Percentiles rank a stretch among this genome's conserved stretches.
Evolutionary conservation across 2,113 vertebrate genomes (phyloP).

Genomic region (Panthera uncia): DNA sequence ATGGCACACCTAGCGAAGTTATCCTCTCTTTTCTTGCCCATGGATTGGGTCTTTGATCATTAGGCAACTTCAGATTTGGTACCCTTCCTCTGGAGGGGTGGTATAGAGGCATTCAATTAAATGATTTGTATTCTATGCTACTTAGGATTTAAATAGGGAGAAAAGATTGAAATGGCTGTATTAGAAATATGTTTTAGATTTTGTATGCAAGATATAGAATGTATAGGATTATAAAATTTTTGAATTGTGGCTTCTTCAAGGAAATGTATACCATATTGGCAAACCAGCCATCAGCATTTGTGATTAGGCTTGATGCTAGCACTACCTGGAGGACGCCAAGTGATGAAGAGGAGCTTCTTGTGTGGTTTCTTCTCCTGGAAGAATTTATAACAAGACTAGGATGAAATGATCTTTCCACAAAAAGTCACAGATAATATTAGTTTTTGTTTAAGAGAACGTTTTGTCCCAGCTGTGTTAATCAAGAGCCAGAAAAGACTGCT

Average conservation of each 20-base stretch:
- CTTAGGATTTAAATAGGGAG: background rate
- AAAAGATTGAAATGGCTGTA: background rate
- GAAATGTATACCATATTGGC: background rate
- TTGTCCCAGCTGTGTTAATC: background rate
- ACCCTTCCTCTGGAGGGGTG: background rate
- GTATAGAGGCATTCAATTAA: background rate
- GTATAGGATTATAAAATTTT: background rate
- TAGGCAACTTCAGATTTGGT: background rate
- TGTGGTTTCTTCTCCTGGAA: background rate
- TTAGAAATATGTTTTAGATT: background rate
- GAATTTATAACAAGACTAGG: background rate
- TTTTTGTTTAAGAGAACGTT: conserved; percentile 19
- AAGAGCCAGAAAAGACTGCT: background rate
- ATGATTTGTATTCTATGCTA: background rate
- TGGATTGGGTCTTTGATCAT: background rate
- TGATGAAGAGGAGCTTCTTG: background rate
- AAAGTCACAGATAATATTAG: background rate
- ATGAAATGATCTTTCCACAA: background rate
- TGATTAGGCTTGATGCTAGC: background rate
- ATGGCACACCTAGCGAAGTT: background rate
- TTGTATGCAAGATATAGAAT: background rate
- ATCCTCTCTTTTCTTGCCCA: background rate
- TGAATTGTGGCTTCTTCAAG: background rate
- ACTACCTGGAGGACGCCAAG: background rate
- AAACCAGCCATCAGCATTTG: background rate